These are phyloP conservation scores for Cephus spinipes DNA, from an alignment of 2,888 invertebrate genomes.

Conservation along the genomic window DNA sequence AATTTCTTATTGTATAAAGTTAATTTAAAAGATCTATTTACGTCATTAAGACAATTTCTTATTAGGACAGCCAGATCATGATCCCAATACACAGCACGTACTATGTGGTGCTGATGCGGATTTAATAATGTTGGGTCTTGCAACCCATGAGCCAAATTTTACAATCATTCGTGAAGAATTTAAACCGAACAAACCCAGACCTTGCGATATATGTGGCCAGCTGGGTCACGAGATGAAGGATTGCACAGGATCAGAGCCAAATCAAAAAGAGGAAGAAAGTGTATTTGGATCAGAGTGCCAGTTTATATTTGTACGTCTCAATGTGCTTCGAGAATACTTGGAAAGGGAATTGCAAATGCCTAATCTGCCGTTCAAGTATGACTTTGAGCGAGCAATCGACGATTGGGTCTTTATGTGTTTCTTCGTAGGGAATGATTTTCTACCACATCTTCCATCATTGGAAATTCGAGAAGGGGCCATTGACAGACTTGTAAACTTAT, in stretches of 20 bases:
- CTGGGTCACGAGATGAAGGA: constrained; percentile 94
- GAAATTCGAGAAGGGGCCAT: constrained; percentile 98
- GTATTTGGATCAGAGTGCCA: constrained; percentile 81
- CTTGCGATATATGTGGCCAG: constrained; percentile 95
- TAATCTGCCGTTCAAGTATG: constrained; percentile 92
- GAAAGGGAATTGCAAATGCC: constrained; percentile 91
- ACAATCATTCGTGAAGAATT: constrained; percentile 99
- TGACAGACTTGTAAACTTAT: constrained; percentile 90
- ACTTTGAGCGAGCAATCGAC: constrained; percentile 94
- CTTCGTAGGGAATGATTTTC: constrained; percentile 98
- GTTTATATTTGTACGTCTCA: constrained; percentile 94
- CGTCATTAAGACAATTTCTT: constrained; percentile 17
- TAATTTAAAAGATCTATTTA: neutral
- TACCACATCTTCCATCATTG: constrained; percentile 97
- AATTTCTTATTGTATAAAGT: neutral
- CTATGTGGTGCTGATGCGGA: constrained; percentile 99
- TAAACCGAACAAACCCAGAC: constrained; percentile 94
- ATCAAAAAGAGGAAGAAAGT: constrained; percentile 71
- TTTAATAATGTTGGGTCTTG: constrained; percentile 97
- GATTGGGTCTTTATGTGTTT: constrained; percentile 99
- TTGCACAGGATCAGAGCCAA: constrained; percentile 81
- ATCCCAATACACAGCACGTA: constrained; percentile 98
- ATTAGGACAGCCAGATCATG: constrained; percentile 90
- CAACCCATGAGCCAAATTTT: constrained; percentile 99
- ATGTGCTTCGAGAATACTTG: constrained; percentile 93